phyloP scores from a whole-genome alignment of 2,888 invertebrate genomes.

The Microchrysa polita region DNA sequence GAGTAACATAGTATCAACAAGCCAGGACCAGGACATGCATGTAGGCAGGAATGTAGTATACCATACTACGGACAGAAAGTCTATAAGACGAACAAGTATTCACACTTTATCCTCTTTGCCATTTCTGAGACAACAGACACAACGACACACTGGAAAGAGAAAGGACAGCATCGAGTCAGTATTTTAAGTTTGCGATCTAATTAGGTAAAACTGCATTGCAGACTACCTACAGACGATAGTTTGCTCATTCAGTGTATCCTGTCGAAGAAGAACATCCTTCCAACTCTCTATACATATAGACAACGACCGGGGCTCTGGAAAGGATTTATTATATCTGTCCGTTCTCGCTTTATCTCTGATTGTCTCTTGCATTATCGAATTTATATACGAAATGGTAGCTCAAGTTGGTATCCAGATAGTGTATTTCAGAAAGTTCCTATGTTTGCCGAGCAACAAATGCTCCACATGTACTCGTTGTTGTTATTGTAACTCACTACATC shows the following conservation, averaged over 20 bases:
- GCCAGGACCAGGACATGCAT: neutral
- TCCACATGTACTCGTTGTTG: no score
- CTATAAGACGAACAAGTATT: slow-evolving; percentile 17
- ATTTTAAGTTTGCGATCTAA: slow-evolving; percentile 32
- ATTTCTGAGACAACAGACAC: neutral
- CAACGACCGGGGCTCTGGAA: no score
- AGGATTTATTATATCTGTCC: neutral
- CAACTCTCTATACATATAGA: no score
- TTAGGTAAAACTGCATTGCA: slow-evolving; percentile 39
- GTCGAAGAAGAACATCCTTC: no score
- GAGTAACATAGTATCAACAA: no score
- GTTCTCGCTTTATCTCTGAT: neutral
- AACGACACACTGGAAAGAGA: no score
- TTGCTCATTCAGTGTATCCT: slow-evolving; percentile 9
- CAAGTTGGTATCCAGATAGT: neutral
- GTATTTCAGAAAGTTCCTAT: neutral
- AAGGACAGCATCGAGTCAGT: neutral
- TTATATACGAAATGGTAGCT: neutral
- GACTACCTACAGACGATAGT: slow-evolving; percentile 23
- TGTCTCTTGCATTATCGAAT: neutral
- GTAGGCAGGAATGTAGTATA: neutral
- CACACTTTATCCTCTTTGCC: slow-evolving; percentile 25
- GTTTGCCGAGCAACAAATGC: no score
- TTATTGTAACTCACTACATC: neutral
- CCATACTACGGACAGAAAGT: neutral